Percentiles rank a stretch among this genome's conserved stretches.
These are phyloP conservation scores for Smittia sp. DNA, from an alignment of 2,888 invertebrate species.

Conservation along the genomic window DNA sequence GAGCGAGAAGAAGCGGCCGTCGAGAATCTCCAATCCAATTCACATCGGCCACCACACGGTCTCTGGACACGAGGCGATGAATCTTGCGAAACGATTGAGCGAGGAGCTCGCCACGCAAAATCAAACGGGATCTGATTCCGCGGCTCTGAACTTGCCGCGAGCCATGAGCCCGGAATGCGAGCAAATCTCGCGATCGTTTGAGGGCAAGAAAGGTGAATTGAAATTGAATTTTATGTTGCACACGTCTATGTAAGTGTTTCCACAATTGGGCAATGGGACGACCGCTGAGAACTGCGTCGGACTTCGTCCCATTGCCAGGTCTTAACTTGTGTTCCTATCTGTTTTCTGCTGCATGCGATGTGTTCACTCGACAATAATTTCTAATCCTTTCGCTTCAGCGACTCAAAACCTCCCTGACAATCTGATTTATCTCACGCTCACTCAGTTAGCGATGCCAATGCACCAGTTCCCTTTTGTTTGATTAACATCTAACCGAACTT, in stretches of 20 bases:
- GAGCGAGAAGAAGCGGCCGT: constrained; percentile 53
- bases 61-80: constrained; percentile 75
- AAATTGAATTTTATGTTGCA: constrained; percentile 44
- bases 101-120: constrained; percentile 59
- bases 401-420: not conserved
- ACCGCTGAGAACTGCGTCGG: not conserved
- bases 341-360: not conserved
- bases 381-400: not conserved
- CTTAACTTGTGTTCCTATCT: too few species aligned
- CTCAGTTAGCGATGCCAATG: not conserved
- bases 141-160: constrained; percentile 45
- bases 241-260: not conserved
- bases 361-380: not conserved
- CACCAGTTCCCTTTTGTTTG: not conserved
- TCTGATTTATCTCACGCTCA: not conserved
- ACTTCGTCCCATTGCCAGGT: too few species aligned
- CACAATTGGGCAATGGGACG: not conserved
- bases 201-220: constrained; percentile 57
- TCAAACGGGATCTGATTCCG: constrained; percentile 47
- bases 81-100: constrained; percentile 68
- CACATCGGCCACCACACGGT: constrained; percentile 73
- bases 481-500: not conserved
- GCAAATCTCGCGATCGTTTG: constrained; percentile 66
- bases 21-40: constrained; percentile 69
- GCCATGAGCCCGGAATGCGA: constrained; percentile 59